Base-by-base conservation (phyloP, 2,113 vertebrate genomes). In the Dinomys branickii region DNA sequence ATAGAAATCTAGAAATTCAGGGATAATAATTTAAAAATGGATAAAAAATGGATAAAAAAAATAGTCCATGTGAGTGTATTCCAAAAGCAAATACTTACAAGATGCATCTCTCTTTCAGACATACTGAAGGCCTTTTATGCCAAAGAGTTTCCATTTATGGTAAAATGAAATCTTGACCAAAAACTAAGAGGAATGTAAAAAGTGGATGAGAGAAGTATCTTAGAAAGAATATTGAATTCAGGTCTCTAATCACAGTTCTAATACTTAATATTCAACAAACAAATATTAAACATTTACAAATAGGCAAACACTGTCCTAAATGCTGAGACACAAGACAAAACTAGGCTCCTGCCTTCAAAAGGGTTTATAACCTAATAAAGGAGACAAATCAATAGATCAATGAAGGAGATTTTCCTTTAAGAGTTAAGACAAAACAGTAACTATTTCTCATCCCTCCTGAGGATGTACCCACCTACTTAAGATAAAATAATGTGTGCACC, bases 61-160 rank as follows among this genome's bases (percentile, higher is more conserved):
- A 17, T 4, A 69, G 4, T 83, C 54, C 85, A 61, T 71, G 11
- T 59, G 30, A 47, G 52, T 78, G 13, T 47, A 94, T 90, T 88
- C 58, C 85, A 86, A 96, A 96, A 96, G 85, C 44, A 93, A 93
- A 35, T 91, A 80, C 50, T 65, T 73, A 91, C 35, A 75, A 92
- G 85, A 50, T 88, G 58, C 16, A 77, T 33, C 33, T 80, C 44
- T 58, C 38, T 59, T 94, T 95, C 71, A 94, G 81, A 92, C 19
- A 69, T 47, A 63, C 11, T 17, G 44, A 58, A 87, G 52, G 44
- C 17, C 63, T 67, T 94, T 93, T 81, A 86, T 75, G 56, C 58
- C 35, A 77, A 35, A 85, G 78, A 84, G 44, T 89, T 88, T 61
- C 75, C 50, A 33, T 63, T 94, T 93, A 88, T 63, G 56, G 52